phyloP scores from a whole-genome alignment of 37 sponge, comb jelly and placozoan genomes.

The Crambe crambe region DNA sequence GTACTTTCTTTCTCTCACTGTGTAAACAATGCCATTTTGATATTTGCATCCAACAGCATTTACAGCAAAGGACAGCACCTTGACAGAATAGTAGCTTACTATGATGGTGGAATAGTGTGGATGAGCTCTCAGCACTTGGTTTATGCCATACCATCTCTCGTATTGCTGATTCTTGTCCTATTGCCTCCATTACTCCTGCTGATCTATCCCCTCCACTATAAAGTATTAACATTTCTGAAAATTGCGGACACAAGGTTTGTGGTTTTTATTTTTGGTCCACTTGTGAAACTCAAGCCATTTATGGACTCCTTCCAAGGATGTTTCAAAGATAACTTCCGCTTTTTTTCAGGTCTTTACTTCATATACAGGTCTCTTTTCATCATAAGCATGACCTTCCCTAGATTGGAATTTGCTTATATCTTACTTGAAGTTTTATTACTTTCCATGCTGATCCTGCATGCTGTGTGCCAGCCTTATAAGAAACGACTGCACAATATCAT shows the following conservation, averaged over 20 bases:
- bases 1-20: slow-evolving; percentile 42
- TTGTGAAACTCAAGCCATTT: slow-evolving; percentile 18
- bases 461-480: slow-evolving; percentile 4
- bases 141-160: slow-evolving; percentile 25
- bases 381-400: not conserved
- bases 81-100: not conserved
- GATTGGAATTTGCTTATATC: not conserved
- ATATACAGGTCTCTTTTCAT: slow-evolving; percentile 3
- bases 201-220: slow-evolving; percentile 17
- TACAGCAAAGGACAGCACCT: not conserved
- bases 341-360: slow-evolving; percentile 19
- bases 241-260: not conserved
- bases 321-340: slow-evolving; percentile 35
- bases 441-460: slow-evolving; percentile 6
- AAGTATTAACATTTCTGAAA: not conserved
- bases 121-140: slow-evolving; percentile 3
- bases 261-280: not conserved
- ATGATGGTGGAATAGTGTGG: slow-evolving; percentile 3
- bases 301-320: slow-evolving; percentile 30
- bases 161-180: not conserved
- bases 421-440: not conserved
- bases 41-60: not conserved
- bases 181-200: slow-evolving; percentile 25
- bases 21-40: slow-evolving; percentile 5
- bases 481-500: slow-evolving; percentile 11